Evolutionary conservation across 2,113 vertebrate species (phyloP), one percentile per base, ranked within the genome.

Genomic region (Fukomys damarensis): DNA sequence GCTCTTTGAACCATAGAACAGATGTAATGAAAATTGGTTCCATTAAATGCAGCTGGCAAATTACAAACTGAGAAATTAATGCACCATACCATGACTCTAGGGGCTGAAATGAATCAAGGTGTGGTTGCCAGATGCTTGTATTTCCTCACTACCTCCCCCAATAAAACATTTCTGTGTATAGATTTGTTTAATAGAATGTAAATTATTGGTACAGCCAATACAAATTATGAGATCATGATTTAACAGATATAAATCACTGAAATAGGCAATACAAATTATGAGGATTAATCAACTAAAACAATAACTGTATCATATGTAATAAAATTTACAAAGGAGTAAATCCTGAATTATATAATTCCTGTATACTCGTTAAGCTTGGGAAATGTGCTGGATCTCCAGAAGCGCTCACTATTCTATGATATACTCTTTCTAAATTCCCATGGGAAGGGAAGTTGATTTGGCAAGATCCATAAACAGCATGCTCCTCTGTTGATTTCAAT

Each of bases 1-100:
- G 98, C 96, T 98, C 98, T 99, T 99, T 99, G 98, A 99, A 98
- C 98, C 98, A 98, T 98, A 98, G 98, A 98, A 98, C 98, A 99
- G 98, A 98, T 98, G 98, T 98, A 99, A 98, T 98, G 98, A 98
- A 98, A 99, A 98, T 98, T 98, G 98, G 98, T 98, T 99, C 98
- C 98, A 98, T 98, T 99, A 98, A 99, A 98, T 98, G 98, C 98
- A 99, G 98, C 98, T 98, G 98, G 98, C 95, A 98, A 98, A 98
- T 99, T 98, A 99, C 98, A 98, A 98, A 98, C 98, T 98, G 98
- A 99, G 98, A 98, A 98, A 98, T 98, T 98, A 99, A 98, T 98
- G 98, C 98, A 98, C 98, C 98, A 98, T 98, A 96, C 97, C 98
- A 95, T 68, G 98, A 98, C 98, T 98, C 98, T 96, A 86, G 98